Percentiles rank a stretch among this genome's conserved stretches.
Conservation (phyloP, 2,113 vertebrate genomes). For the Neopipo cinnamomea region DNA sequence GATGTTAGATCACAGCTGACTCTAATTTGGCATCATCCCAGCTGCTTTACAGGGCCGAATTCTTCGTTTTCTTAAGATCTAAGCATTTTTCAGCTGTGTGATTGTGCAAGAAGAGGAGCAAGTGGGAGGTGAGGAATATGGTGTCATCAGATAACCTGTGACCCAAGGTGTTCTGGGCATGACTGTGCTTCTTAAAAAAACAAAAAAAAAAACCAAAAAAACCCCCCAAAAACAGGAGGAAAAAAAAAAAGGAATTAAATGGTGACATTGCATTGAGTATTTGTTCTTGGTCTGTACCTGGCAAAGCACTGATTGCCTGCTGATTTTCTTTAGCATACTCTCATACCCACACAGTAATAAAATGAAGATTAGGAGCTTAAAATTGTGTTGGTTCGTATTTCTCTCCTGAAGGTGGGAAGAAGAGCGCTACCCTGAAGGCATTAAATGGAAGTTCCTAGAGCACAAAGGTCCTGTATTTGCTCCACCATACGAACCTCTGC, state of each 20-base stretch:
- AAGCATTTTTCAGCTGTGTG: neutral
- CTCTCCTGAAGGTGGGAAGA: slow-evolving; percentile 91
- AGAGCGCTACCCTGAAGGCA: slow-evolving; percentile 92
- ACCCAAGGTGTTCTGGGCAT: neutral
- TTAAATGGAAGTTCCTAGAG: slow-evolving; percentile 96
- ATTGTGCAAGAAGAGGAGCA: neutral
- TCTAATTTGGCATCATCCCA: neutral
- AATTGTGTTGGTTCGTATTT: slow-evolving; percentile 24
- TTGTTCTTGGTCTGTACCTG: neutral
- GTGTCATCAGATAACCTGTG: neutral
- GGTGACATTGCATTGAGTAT: neutral
- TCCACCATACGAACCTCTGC: slow-evolving; percentile 90
- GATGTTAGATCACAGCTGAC: slow-evolving; percentile 31
- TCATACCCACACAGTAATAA: neutral
- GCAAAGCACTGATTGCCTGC: neutral
- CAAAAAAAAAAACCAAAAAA: too few species aligned
- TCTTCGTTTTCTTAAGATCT: neutral
- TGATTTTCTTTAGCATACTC: neutral
- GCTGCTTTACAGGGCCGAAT: neutral
- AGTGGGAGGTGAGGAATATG: neutral
- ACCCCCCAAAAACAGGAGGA: too few species aligned
- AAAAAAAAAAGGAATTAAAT: neutral
- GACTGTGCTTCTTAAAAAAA: neutral
- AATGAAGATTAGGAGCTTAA: neutral
- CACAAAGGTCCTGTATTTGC: slow-evolving; percentile 97